These are phyloP conservation scores for Leucozona laternaria DNA, from an alignment of 2,888 invertebrate species.

Conservation along the genomic window DNA sequence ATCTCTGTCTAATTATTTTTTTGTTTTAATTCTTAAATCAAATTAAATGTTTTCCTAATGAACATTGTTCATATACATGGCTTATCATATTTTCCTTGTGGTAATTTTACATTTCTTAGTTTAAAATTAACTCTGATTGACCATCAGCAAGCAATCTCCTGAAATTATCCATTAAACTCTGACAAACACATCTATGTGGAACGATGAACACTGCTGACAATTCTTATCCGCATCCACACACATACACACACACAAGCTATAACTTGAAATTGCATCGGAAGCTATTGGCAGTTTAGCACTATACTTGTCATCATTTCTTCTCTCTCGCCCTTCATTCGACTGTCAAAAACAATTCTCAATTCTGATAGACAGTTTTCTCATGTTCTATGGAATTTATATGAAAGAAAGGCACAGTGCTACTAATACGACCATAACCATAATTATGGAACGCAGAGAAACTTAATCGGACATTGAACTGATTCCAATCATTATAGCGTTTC, in stretches of 20 bases:
- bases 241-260: background rate
- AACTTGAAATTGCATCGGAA: conserved; percentile 8
- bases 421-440: background rate
- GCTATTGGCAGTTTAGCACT: conserved; percentile 17
- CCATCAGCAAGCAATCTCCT: conserved; percentile 8
- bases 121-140: background rate
- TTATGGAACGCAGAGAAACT: background rate
- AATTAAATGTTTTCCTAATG: background rate
- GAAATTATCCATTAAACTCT: conserved; percentile 4
- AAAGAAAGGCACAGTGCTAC: background rate
- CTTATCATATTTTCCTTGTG: background rate
- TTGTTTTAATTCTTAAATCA: no score
- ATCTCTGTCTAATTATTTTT: background rate
- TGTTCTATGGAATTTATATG: background rate
- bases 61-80: no score
- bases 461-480: conserved; percentile 31
- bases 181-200: background rate
- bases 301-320: conserved; percentile 9
- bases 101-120: background rate
- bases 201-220: conserved; percentile 16
- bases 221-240: conserved; percentile 7
- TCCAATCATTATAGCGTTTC: conserved; percentile 31
- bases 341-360: conserved; percentile 9
- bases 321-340: no score
- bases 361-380: conserved; percentile 2